Conservation (phyloP, 2,113 vertebrate genomes). For the Aldabrachelys gigantea region DNA sequence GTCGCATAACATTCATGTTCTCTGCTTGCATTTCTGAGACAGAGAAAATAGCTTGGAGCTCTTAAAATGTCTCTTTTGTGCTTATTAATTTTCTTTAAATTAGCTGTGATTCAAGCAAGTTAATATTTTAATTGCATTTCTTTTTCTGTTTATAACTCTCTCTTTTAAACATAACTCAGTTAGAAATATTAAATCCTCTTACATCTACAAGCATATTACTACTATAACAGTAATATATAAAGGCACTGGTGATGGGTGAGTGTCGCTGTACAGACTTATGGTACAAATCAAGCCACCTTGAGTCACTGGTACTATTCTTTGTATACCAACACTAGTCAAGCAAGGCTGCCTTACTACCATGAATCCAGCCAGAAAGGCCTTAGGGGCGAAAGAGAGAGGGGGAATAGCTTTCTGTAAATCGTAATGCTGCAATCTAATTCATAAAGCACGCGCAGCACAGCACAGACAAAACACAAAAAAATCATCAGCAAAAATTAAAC, state of each 20-base stretch:
- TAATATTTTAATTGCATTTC: slow-evolving; percentile 44
- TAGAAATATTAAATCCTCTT: neutral
- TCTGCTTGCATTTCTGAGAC: neutral
- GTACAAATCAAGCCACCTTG: neutral
- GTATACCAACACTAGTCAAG: neutral
- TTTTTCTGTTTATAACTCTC: slow-evolving; percentile 27
- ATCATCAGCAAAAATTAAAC: neutral
- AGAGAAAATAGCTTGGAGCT: slow-evolving; percentile 11
- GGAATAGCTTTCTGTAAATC: neutral
- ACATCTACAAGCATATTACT: neutral
- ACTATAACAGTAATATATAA: neutral
- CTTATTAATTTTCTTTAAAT: slow-evolving; percentile 10
- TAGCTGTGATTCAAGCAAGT: slow-evolving; percentile 27
- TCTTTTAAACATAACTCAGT: slow-evolving; percentile 16
- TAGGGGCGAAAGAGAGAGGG: neutral
- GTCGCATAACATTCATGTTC: neutral
- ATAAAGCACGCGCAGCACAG: neutral
- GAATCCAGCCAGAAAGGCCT: neutral
- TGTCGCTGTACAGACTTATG: neutral
- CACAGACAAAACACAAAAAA: neutral
- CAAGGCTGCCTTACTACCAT: neutral
- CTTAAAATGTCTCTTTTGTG: slow-evolving; percentile 34
- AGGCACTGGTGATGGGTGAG: neutral
- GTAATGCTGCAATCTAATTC: neutral
- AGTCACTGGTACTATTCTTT: neutral